Conservation (phyloP, 2,888 invertebrate species). For the Trissolcus japonicus region DNA sequence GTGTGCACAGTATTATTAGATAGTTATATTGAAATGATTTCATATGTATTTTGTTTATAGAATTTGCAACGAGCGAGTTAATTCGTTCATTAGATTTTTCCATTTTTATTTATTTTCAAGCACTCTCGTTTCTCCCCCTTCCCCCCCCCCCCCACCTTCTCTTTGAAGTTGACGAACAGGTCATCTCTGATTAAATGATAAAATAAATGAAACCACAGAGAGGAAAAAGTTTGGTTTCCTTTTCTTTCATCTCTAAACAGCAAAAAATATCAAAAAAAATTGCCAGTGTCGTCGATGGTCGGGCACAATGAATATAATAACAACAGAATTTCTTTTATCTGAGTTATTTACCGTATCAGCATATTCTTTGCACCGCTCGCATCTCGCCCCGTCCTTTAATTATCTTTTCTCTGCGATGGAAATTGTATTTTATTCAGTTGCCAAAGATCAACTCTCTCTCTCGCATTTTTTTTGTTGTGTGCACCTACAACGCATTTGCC, state of each 20-base stretch:
- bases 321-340: background rate
- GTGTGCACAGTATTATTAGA: slow-evolving; percentile 3
- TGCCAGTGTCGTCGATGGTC: background rate
- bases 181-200: too few relatives aligned
- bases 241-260: too few relatives aligned
- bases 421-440: slow-evolving; percentile 1
- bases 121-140: too few relatives aligned
- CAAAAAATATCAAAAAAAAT: background rate
- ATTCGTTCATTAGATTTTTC: too few relatives aligned
- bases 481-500: background rate
- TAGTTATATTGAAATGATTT: slow-evolving; percentile 14
- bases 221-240: too few relatives aligned
- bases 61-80: too few relatives aligned
- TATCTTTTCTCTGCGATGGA: slow-evolving; percentile 1
- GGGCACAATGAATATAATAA: background rate
- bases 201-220: too few relatives aligned
- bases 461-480: too few relatives aligned
- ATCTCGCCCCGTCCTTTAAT: slow-evolving; percentile 4
- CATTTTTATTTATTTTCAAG: too few relatives aligned
- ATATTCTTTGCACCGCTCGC: slow-evolving; percentile 3
- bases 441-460: too few relatives aligned
- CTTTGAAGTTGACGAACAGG: too few relatives aligned
- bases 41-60: background rate
- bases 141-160: too few relatives aligned
- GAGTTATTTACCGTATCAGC: slow-evolving; percentile 4